Conservation (phyloP, 2,888 invertebrate genomes). For the Germaria angustata region DNA sequence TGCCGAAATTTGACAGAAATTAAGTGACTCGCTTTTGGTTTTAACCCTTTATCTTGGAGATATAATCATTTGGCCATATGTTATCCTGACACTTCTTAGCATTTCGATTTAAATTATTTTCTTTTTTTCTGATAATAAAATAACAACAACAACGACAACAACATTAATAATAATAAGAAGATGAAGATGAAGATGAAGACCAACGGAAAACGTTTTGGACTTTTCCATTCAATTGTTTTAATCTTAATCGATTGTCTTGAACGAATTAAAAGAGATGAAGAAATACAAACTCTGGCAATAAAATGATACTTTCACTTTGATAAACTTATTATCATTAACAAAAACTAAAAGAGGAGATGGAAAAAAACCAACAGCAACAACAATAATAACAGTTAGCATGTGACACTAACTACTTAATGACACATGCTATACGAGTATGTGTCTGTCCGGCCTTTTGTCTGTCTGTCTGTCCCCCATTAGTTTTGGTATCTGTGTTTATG, state of each 20-base stretch:
- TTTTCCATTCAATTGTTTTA: conserved; percentile 22
- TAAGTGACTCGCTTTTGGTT: conserved; percentile 23
- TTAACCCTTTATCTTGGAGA: conserved; percentile 59
- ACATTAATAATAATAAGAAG: too few species aligned
- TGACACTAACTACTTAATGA: conserved; percentile 64
- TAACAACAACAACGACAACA: too few species aligned
- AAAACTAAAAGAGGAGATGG: conserved; percentile 4
- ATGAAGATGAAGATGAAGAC: too few species aligned
- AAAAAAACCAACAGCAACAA: background rate
- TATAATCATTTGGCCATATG: conserved; percentile 62
- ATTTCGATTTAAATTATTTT: conserved; percentile 43
- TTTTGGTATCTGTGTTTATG: background rate
- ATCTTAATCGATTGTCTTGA: conserved; percentile 41
- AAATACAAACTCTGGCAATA: conserved; percentile 23
- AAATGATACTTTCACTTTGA: conserved; percentile 70
- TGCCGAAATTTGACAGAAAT: background rate
- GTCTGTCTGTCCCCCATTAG: background rate
- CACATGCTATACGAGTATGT: conserved; percentile 58
- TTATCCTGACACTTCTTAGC: conserved; percentile 63
- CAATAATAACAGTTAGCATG: conserved; percentile 49
- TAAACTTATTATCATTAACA: conserved; percentile 68
- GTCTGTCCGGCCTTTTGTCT: background rate
- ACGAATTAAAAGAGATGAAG: conserved; percentile 28
- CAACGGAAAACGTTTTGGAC: background rate
- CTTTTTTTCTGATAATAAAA: background rate